Conservation (phyloP, 2,888 invertebrate species). For the Cantharis lateralis region DNA sequence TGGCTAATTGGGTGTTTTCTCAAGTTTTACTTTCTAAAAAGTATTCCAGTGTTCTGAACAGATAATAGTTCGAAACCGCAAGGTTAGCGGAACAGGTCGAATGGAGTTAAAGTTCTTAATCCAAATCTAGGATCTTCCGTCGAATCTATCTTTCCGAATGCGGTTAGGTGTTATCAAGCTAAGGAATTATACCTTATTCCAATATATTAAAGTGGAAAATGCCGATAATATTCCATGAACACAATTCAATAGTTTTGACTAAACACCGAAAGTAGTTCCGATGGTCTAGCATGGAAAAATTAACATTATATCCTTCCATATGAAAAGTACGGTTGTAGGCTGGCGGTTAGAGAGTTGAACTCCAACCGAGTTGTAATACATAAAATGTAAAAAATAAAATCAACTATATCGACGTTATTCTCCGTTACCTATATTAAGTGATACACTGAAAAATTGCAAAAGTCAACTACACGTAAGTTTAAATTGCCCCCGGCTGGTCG, state of each 20-base stretch:
- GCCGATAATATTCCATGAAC: too few species aligned
- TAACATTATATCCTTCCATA: too few species aligned
- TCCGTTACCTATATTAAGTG: not conserved
- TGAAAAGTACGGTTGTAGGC: too few species aligned
- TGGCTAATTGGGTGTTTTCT: not conserved
- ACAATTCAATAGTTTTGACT: not conserved
- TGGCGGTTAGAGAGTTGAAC: too few species aligned
- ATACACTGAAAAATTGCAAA: conserved; percentile 13
- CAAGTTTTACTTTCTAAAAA: not conserved
- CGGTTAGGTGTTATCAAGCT: not conserved
- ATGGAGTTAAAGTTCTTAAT: not conserved
- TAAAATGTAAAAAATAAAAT: too few species aligned
- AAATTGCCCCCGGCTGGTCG: conserved; percentile 9
- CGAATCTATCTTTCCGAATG: not conserved
- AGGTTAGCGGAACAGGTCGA: not conserved
- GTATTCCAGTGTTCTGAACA: not conserved
- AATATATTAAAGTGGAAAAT: too few species aligned
- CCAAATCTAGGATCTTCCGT: not conserved
- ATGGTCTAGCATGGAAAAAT: too few species aligned
- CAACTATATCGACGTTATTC: not conserved
- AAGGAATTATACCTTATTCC: not conserved
- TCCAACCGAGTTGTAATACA: not conserved
- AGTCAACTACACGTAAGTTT: conserved; percentile 9
- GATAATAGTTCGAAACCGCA: not conserved
- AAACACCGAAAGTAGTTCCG: too few species aligned